Evolutionary conservation across 2,888 invertebrate species (phyloP), one percentile per base, ranked within the genome.

Genomic region (Endomychus coccineus): DNA sequence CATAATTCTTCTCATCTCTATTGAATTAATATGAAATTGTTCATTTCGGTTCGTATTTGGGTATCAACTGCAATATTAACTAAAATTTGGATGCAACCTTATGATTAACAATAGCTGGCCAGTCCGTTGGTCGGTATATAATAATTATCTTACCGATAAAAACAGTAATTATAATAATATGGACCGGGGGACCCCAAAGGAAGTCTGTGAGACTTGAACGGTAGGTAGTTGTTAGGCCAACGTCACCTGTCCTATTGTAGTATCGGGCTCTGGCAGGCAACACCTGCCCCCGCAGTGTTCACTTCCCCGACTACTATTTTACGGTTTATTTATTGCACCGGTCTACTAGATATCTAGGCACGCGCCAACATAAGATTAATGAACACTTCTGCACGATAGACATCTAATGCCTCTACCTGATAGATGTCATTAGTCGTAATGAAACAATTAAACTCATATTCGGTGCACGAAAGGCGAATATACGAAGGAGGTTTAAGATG

Each of bases 161-260:
- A 25, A 32, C 23, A 9, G 37, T 15, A 32, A 37, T 31, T 31
- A 37, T 15, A 37, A 16, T 21, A 31, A 30, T 16, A 27, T 25
- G 29, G 21, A 37, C 27, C 30, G 16, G 13, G 30, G 30, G 12
- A 30, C 19, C 23, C 23, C 22, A 29, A 30, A 21, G 27, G 16
- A 36, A 24, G 17, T 23, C 14, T 16, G 16, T 7, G 7, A 28
- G 11, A 13, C 17, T 7, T 19, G 19, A 37, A 37, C 37, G 31
- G 31, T 37, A 37, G 37, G 37, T 37, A 38, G 38, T 34, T 33
- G 34, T 38, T 38, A 33, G 38, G 28, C 30, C 21, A 37, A 25
- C 36, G 36, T 47, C 46, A 47, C 46, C 46, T 47, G 46, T 47
- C 46, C 46, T 39, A 47, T 47, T 47, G 44, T 47, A 41, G 36